A percentile compares a stretch with the other conserved stretches of the same genome.
These are phyloP conservation scores for Nasonia giraulti DNA, from an alignment of 1,140 invertebrate genomes.

Conservation along the genomic window DNA sequence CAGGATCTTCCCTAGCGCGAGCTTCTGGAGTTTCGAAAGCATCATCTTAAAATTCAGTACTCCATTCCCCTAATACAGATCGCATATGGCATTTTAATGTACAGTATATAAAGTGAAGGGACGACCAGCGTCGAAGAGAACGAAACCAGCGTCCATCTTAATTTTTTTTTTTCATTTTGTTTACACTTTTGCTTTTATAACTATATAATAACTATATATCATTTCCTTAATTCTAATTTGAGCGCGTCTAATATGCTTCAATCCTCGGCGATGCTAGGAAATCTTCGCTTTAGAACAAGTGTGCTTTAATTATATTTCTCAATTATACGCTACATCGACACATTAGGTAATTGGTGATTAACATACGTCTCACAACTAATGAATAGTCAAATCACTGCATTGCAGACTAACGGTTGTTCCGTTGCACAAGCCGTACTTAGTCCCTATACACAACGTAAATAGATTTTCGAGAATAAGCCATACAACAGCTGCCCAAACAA, in stretches of 20 bases:
- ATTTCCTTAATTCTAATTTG: not conserved
- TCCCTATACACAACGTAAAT: not conserved
- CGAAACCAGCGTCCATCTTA: conserved; percentile 59
- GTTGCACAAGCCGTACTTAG: not conserved
- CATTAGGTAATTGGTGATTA: not conserved
- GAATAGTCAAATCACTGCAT: conserved; percentile 63
- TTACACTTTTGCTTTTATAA: not conserved
- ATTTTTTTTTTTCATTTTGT: conserved; percentile 21
- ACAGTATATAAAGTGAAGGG: conserved; percentile 44
- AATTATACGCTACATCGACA: conserved; percentile 10
- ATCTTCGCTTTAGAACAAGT: conserved; percentile 12
- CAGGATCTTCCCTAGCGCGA: not conserved
- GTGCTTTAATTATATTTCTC: not conserved
- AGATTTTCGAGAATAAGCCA: not conserved
- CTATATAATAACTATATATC: not conserved
- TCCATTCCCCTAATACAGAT: not conserved
- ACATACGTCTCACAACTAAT: conserved; percentile 43
- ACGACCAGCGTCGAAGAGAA: conserved; percentile 60
- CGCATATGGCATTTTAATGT: conserved; percentile 6
- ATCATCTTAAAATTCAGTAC: conserved; percentile 11
- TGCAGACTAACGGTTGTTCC: conserved; percentile 37
- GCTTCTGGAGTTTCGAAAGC: not conserved
- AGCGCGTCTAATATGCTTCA: not conserved
- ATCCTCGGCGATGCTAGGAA: not conserved
- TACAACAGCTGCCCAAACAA: not conserved